Base-by-base conservation (phyloP, 2,888 invertebrate genomes). In the Nebria brevicollis region DNA sequence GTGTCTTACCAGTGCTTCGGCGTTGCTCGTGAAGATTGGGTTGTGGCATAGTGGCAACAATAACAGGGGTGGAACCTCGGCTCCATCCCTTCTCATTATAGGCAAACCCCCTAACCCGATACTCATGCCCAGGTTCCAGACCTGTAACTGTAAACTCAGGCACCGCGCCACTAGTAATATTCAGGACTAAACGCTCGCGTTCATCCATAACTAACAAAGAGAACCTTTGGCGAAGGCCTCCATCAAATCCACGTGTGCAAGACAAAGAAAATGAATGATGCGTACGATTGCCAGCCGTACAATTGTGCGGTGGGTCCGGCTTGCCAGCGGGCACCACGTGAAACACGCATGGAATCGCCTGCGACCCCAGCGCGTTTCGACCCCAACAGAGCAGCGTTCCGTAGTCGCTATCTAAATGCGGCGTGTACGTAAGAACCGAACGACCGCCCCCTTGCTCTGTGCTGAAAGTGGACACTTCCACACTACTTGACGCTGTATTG, bases 361-460 rank as follows among this genome's bases (percentile, higher is more conserved):
- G 95, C 1, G 91, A 87, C 0, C 94, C 94, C 41, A 94, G 92
- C 8, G 92, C 91, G 88, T 95, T 95, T 72, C 91, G 90, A 0
- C 94, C 95, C 88, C 94, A 93, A 85, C 95, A 95, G 82, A 94
- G 93, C n/a, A 95, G 90, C 86, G 94, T 94, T 25, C 95, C 95
- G 87, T 95, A 95, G 88, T 95, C 92, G 0, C 92, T 91, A 54
- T 92, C 91, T 1, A 91, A 90, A 82, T 91, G 91, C 77, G 93
- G 92, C 87, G 90, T 90, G 87, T 93, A 93, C 8, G 88, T 89
- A 83, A 90, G 86, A 82, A 88, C 84, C 13, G 43, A 43, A 85
- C 89, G 89, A 76, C 86, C 86, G 66, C 87, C 86, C 20, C 86
- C 91, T 34, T 86, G 86, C 68, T 83, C 84, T 43, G 87, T 91